These are phyloP conservation scores for Oceanodroma tethys DNA, from an alignment of 2,113 vertebrate genomes.

Conservation along the genomic window DNA sequence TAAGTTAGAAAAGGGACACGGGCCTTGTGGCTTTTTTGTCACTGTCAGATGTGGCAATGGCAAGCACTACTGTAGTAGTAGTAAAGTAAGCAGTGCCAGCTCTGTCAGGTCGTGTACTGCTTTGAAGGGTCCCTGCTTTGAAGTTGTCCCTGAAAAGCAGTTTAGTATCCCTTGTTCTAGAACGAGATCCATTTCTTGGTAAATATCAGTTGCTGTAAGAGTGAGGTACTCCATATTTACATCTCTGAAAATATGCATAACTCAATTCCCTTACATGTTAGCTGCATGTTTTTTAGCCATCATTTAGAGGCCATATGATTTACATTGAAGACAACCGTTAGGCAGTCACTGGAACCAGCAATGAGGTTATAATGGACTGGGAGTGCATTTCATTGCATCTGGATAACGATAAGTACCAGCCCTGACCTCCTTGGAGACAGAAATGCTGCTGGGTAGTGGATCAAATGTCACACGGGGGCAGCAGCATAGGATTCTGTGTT, in stretches of 20 bases:
- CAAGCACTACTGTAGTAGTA: not conserved
- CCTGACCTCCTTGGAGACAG: not conserved
- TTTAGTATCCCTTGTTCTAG: not conserved
- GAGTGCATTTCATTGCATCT: not conserved
- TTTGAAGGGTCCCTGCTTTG: not conserved
- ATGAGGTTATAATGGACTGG: not conserved
- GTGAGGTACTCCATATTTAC: not conserved
- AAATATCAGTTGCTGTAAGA: not conserved
- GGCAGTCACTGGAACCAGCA: not conserved
- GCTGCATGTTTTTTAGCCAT: not conserved
- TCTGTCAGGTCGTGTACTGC: not conserved
- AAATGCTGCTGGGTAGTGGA: not conserved
- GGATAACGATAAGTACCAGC: not conserved
- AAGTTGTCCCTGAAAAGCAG: not conserved
- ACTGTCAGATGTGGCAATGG: not conserved
- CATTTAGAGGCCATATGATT: not conserved
- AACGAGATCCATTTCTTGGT: fast-evolving
- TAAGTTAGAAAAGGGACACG: not conserved
- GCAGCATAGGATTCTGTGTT: not conserved
- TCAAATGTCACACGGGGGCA: not conserved
- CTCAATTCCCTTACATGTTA: not conserved
- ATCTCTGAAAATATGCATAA: not conserved
- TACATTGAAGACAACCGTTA: not conserved
- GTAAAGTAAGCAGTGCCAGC: not conserved
- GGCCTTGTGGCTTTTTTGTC: not conserved